Conservation (phyloP, 2,113 vertebrate species). For the Phasianus colchicus region DNA sequence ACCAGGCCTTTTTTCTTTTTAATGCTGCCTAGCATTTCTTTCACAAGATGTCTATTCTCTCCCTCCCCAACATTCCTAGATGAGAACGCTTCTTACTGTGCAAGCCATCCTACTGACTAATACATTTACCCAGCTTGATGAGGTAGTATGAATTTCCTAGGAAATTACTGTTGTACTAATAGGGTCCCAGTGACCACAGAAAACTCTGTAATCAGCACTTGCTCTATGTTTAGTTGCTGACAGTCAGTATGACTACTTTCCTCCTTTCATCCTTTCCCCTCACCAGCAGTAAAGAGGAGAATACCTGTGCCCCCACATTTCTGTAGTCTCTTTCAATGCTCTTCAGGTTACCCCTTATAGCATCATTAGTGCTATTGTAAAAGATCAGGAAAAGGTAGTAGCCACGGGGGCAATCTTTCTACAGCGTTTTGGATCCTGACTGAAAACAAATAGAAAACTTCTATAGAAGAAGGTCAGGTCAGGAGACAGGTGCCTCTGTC, state of each 20-base stretch:
- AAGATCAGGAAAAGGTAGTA: neutral
- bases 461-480: neutral
- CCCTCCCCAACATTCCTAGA: neutral
- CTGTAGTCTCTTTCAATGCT: neutral
- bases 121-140: neutral
- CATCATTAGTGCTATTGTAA: neutral
- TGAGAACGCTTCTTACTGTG: neutral
- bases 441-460: neutral
- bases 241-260: accelerated
- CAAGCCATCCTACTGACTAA: neutral
- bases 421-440: neutral
- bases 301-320: neutral
- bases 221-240: neutral
- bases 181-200: neutral
- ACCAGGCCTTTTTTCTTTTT: neutral
- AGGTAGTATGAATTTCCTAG: neutral
- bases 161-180: neutral
- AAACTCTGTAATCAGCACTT: neutral
- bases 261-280: neutral
- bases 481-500: neutral
- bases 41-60: neutral
- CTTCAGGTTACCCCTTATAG: neutral
- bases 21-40: neutral
- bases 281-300: neutral
- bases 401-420: neutral